Base-by-base conservation (phyloP, 1,140 invertebrate genomes). In the Drosophila sturtevanti region DNA sequence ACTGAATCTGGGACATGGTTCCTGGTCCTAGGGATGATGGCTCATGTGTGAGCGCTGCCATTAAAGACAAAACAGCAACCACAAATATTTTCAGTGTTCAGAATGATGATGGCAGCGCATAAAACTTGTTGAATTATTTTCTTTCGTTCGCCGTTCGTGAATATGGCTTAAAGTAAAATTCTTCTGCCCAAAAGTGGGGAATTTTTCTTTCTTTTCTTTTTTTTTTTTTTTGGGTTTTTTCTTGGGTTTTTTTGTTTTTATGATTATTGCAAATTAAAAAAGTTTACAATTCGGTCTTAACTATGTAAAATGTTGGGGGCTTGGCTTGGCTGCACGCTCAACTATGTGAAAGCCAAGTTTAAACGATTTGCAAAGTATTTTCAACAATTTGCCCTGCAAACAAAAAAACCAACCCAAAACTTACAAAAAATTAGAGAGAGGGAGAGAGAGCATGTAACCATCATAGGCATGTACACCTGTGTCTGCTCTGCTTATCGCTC, bases 231-330 rank as follows among this genome's bases (percentile, higher is more conserved):
- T n/a, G n/a, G n/a, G n/a, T n/a, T n/a, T n/a, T n/a, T n/a, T n/a
- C n/a, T n/a, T n/a, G n/a, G n/a, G n/a, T 16, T 44, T 18, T 18
- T 10, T 21, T 18, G 10, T 18, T 1, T 10, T 87, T 89, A 87
- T 89, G 89, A 89, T 89, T 87, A 87, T 87, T 89, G 84, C 76
- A 87, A 87, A 87, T 87, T 87, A 87, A 87, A 87, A 87, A 87
- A 89, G 84, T 87, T 87, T 77, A 79, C 79, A 84, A 80, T 80
- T 48, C 41, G 27, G 77, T 79, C 84, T 77, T 87, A 87, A 87
- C 84, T 87, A 87, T 87, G 84, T 61, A 56, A 62, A 77, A 64
- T 66, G 79, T 34, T 34, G 41, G 5, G 52, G 18, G 14, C 34
- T 61, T 35, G 56, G 12, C 27, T 31, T 31, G 27, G 16, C 64